Percentiles rank a stretch among this genome's conserved stretches.
Evolutionary conservation across 2,888 invertebrate species (phyloP).

Genomic region (Melieria omissa): DNA sequence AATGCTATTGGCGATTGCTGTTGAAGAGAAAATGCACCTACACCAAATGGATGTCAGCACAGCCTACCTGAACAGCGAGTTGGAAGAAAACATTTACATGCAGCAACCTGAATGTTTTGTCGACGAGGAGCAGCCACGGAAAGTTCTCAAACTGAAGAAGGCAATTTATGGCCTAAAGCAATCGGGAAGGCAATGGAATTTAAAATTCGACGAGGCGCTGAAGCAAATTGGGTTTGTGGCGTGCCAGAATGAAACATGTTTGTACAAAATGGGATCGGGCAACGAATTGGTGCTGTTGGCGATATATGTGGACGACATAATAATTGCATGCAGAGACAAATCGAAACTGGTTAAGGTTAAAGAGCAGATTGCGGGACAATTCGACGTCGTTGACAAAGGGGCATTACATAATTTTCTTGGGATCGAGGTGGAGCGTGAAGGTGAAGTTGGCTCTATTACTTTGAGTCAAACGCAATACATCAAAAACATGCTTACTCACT

Average conservation of each 20-base stretch:
- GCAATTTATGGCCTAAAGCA: conserved; percentile 49
- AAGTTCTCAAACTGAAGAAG: conserved; percentile 42
- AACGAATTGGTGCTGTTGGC: conserved; percentile 29
- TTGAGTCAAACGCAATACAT: conserved; percentile 10
- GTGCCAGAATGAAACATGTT: conserved; percentile 39
- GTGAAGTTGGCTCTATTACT: background rate
- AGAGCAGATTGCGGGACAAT: conserved; percentile 9
- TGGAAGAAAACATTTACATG: conserved; percentile 42
- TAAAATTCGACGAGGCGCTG: conserved; percentile 40
- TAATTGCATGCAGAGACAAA: conserved; percentile 36
- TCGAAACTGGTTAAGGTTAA: conserved; percentile 28
- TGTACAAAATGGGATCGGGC: conserved; percentile 31
- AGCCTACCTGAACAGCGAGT: conserved; percentile 41
- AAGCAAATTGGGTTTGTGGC: conserved; percentile 31
- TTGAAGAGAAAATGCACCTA: conserved; percentile 35
- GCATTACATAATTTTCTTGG: conserved; percentile 34
- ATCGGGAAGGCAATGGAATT: conserved; percentile 29
- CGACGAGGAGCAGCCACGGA: conserved; percentile 12
- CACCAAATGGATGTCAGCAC: conserved; percentile 43
- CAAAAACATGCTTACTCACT: conserved; percentile 8
- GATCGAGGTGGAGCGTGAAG: background rate
- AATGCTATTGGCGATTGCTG: conserved; percentile 40
- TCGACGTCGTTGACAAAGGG: conserved; percentile 4
- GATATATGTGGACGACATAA: conserved; percentile 39
- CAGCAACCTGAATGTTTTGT: conserved; percentile 40